A percentile compares a stretch with the other conserved stretches of the same genome.
Evolutionary conservation across 2,113 vertebrate species (phyloP).

Genomic region (Axis porcinus): DNA sequence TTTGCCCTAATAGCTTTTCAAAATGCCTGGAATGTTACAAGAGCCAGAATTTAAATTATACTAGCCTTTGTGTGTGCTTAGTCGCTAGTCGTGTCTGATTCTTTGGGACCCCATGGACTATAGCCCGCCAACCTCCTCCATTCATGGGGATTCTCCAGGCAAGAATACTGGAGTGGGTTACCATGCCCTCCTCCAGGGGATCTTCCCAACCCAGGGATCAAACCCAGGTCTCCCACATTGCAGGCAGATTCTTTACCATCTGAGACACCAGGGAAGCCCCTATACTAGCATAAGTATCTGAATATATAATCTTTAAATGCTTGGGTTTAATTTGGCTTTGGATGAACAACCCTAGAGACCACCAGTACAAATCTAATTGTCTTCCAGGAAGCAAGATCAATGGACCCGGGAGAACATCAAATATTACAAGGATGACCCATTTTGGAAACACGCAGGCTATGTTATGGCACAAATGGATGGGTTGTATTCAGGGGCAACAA

Average conservation of each 20-base stretch:
- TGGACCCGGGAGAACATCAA: constrained; percentile 89
- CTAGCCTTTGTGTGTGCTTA: background rate
- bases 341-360: background rate
- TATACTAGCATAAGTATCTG: background rate
- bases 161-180: background rate
- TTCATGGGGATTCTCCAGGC: background rate
- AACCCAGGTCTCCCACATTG: background rate
- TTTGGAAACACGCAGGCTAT: constrained; percentile 90
- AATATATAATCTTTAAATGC: background rate
- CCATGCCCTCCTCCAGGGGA: background rate
- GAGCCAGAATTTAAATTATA: background rate
- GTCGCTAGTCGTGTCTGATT: background rate
- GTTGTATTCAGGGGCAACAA: constrained; percentile 84
- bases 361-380: constrained; percentile 49
- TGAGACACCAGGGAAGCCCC: background rate
- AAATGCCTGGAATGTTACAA: background rate
- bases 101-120: background rate
- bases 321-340: background rate
- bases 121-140: background rate
- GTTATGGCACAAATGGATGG: constrained; percentile 90
- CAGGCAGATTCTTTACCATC: background rate
- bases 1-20: background rate
- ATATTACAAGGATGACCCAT: constrained; percentile 81
- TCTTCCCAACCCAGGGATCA: background rate
- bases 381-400: constrained; percentile 86